Evolutionary conservation across 2,797 vertebrate genomes (phyloP).

Genomic region (Tenualosa thibaudeaui): DNA sequence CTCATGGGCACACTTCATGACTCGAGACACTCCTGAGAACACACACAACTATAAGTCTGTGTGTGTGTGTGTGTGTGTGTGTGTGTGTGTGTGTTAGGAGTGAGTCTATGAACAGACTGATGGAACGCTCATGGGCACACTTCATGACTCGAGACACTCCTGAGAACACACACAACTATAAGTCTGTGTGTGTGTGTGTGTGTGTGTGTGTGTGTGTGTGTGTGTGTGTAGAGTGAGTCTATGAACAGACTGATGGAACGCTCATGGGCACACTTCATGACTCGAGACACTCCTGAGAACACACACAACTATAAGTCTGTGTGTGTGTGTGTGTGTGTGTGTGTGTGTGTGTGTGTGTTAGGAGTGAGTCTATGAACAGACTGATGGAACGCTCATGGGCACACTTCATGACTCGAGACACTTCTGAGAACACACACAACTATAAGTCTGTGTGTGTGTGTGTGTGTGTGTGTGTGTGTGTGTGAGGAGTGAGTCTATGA

Average conservation of each 20-base stretch:
- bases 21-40: constrained; percentile 56
- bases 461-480: too few species aligned
- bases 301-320: too few species aligned
- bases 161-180: not conserved
- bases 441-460: not conserved
- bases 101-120: constrained; percentile 82
- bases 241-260: too few species aligned
- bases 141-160: constrained; percentile 75
- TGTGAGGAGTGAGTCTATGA: constrained; percentile 80
- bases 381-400: constrained; percentile 81
- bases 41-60: not conserved
- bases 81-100: constrained; percentile 58
- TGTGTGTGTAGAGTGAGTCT: not conserved
- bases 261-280: too few species aligned
- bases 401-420: constrained; percentile 78
- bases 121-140: constrained; percentile 81
- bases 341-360: constrained; percentile 26
- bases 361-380: constrained; percentile 80
- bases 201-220: not conserved
- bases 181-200: not conserved
- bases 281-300: too few species aligned
- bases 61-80: too few species aligned
- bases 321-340: not conserved
- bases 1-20: constrained; percentile 83
- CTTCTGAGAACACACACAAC: not conserved